These are phyloP conservation scores for Rhea pennata DNA, from an alignment of 2,113 vertebrate species.

Conservation along the genomic window DNA sequence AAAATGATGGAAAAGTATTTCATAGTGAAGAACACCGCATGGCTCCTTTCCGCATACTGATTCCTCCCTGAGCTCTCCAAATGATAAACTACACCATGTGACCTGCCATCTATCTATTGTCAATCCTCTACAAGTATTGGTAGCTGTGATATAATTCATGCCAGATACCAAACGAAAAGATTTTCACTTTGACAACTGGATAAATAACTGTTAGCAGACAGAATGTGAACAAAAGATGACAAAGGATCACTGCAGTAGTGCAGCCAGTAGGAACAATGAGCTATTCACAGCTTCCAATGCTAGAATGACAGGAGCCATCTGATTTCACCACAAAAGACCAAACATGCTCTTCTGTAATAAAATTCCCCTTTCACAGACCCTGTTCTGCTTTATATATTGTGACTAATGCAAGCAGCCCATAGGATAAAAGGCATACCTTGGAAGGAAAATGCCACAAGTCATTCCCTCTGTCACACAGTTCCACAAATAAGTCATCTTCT, in stretches of 20 bases:
- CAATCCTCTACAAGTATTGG: not conserved
- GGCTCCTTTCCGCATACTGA: not conserved
- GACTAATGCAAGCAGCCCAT: too few relatives aligned
- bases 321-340: not conserved
- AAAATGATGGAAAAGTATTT: not conserved
- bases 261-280: not conserved
- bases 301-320: not conserved
- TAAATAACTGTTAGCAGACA: not conserved
- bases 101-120: not conserved
- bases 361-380: not conserved
- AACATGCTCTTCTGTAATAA: not conserved
- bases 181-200: not conserved
- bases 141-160: not conserved
- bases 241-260: not conserved
- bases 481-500: not conserved
- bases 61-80: not conserved
- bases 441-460: not conserved
- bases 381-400: not conserved
- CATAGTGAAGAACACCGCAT: rapidly evolving
- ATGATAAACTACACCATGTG: not conserved
- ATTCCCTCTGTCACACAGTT: not conserved
- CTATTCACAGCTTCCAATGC: not conserved
- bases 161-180: not conserved
- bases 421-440: not conserved
- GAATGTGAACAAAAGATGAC: not conserved